These are phyloP conservation scores for Harpagus bidentatus DNA, from an alignment of 2,113 vertebrate genomes.

Conservation along the genomic window DNA sequence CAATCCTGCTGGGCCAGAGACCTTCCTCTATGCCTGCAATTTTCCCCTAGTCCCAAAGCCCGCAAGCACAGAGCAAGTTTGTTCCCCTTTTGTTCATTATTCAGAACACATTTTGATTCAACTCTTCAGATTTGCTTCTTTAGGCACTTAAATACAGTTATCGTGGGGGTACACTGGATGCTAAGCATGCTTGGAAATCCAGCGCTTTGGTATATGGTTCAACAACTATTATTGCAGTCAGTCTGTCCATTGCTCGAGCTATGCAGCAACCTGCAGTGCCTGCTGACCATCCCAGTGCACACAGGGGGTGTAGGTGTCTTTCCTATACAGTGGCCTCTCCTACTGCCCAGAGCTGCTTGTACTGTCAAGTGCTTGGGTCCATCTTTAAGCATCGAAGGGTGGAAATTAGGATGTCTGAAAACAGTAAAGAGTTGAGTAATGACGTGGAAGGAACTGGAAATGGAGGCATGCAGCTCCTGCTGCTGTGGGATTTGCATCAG, in stretches of 20 bases:
- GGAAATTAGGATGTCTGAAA: not conserved
- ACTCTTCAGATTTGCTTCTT: not conserved
- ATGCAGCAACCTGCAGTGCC: not conserved
- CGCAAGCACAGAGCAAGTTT: not conserved
- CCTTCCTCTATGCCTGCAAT: not conserved
- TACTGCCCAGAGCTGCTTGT: not conserved
- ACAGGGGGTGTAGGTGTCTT: rapidly evolving
- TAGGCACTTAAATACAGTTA: not conserved
- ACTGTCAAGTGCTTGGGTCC: not conserved
- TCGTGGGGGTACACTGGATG: not conserved
- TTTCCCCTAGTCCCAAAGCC: too few relatives aligned
- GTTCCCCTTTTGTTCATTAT: not conserved
- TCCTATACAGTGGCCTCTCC: not conserved
- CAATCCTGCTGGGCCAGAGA: not conserved
- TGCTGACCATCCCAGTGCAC: not conserved
- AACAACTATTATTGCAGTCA: rapidly evolving
- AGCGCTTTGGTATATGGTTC: not conserved
- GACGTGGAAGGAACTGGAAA: not conserved
- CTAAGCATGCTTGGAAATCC: not conserved
- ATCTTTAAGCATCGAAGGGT: not conserved
- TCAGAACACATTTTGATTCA: not conserved
- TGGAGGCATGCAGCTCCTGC: not conserved
- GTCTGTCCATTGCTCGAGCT: not conserved
- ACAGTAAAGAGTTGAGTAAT: not conserved
- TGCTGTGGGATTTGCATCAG: not conserved